phyloP scores from a whole-genome alignment of 2,797 vertebrate species.

The Artibeus jamaicensis region DNA sequence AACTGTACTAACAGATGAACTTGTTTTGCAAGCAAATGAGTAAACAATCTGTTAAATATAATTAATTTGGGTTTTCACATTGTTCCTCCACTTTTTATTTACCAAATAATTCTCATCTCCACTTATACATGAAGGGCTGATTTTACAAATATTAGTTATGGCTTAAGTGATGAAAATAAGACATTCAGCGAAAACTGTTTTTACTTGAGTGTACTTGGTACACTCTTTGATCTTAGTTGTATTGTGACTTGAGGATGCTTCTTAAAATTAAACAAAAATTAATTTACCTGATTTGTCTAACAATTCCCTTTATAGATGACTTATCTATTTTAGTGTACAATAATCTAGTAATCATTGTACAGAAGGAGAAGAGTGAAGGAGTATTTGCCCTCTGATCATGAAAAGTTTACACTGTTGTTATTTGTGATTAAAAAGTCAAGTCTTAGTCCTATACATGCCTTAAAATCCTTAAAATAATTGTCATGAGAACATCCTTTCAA shows the following conservation, averaged over 20 bases:
- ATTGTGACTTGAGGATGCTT: background rate
- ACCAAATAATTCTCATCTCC: slow-evolving; percentile 14
- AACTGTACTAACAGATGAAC: slow-evolving; percentile 39
- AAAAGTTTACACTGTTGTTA: background rate
- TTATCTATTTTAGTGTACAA: background rate
- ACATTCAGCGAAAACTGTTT: background rate
- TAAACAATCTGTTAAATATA: slow-evolving; percentile 68
- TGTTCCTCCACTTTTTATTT: slow-evolving; percentile 36
- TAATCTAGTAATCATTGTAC: background rate
- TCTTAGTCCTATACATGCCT: background rate
- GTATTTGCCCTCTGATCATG: background rate
- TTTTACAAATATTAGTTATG: background rate
- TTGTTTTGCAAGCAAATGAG: slow-evolving; percentile 62
- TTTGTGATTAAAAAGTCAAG: background rate
- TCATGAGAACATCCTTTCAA: background rate
- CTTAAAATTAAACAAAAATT: background rate
- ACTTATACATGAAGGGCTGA: background rate
- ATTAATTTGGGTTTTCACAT: slow-evolving; percentile 53
- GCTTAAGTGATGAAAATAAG: background rate
- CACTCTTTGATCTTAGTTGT: background rate
- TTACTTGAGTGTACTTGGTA: background rate
- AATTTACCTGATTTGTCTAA: background rate
- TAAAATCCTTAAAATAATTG: slow-evolving; percentile 15
- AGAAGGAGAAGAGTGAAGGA: background rate
- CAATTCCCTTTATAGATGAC: background rate